Percentiles rank a stretch among this genome's conserved stretches.
phyloP scores from a whole-genome alignment of 2,888 invertebrate species.

The Cryptus armator region DNA sequence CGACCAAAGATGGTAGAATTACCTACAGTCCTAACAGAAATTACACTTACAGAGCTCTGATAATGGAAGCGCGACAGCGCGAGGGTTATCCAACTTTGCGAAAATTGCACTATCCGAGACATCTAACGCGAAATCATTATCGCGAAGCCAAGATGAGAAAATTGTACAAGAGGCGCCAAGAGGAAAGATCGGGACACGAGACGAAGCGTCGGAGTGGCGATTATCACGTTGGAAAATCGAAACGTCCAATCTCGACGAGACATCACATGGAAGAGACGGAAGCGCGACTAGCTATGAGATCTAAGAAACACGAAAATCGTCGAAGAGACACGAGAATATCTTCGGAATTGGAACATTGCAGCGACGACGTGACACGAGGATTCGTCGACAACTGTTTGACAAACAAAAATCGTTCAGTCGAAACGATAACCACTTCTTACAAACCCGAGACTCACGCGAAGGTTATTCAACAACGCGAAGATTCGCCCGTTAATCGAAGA shows the following conservation, averaged over 20 bases:
- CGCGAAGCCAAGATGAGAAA: constrained; percentile 24
- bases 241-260: constrained; percentile 12
- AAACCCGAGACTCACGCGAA: neutral
- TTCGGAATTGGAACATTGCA: constrained; percentile 2
- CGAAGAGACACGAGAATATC: constrained; percentile 19
- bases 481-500: neutral
- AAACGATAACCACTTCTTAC: neutral
- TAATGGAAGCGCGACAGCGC: constrained; percentile 79
- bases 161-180: constrained; percentile 15
- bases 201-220: constrained; percentile 5
- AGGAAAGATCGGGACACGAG: constrained; percentile 7
- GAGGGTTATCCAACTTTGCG: constrained; percentile 67
- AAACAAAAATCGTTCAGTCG: neutral
- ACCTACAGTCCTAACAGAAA: constrained; percentile 83
- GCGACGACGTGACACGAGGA: constrained; percentile 17
- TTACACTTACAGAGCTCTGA: constrained; percentile 80
- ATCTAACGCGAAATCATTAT: constrained; percentile 32
- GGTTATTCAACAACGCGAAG: neutral
- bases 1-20: constrained; percentile 84
- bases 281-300: neutral
- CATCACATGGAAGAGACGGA: constrained; percentile 12
- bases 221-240: constrained; percentile 32
- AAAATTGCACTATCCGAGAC: constrained; percentile 63
- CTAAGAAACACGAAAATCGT: constrained; percentile 42
- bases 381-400: neutral